These are phyloP conservation scores for Syngnathus floridae DNA, from an alignment of 2,113 vertebrate species.

Conservation along the genomic window DNA sequence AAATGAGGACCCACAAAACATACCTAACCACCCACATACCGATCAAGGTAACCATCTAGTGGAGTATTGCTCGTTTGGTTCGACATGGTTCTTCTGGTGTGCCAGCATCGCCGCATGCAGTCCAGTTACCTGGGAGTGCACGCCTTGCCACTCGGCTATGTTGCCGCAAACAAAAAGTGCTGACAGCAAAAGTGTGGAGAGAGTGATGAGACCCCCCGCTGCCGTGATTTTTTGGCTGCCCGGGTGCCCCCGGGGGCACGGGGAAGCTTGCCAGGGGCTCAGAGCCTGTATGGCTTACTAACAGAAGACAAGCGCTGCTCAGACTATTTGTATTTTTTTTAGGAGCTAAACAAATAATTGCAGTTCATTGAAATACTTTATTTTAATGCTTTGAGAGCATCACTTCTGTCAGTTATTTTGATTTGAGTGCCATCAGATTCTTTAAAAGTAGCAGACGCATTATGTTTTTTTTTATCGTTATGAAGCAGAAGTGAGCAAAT, in stretches of 20 bases:
- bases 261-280: slow-evolving; percentile 5
- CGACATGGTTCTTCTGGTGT: slow-evolving; percentile 5
- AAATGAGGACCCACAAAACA: too few species aligned
- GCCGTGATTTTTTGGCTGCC: slow-evolving; percentile 31
- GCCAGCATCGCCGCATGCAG: slow-evolving; percentile 19
- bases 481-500: too few species aligned
- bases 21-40: background rate
- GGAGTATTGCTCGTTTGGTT: background rate
- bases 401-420: too few species aligned
- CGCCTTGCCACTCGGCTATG: slow-evolving; percentile 83
- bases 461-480: too few species aligned
- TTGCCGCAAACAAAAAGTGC: slow-evolving; percentile 76
- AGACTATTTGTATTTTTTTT: background rate
- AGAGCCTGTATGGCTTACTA: background rate
- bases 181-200: slow-evolving; percentile 99
- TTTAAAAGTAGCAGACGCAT: too few species aligned
- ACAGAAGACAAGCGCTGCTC: background rate
- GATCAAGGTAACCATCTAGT: background rate
- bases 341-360: background rate
- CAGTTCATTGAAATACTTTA: too few species aligned
- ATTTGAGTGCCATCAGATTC: too few species aligned
- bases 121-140: slow-evolving; percentile 88
- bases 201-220: slow-evolving; percentile 87
- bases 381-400: too few species aligned
- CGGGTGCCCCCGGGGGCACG: slow-evolving; percentile 27